Evolutionary conservation across 2,888 invertebrate species (phyloP).

Genomic region (Chrysopilus asiliformis): DNA sequence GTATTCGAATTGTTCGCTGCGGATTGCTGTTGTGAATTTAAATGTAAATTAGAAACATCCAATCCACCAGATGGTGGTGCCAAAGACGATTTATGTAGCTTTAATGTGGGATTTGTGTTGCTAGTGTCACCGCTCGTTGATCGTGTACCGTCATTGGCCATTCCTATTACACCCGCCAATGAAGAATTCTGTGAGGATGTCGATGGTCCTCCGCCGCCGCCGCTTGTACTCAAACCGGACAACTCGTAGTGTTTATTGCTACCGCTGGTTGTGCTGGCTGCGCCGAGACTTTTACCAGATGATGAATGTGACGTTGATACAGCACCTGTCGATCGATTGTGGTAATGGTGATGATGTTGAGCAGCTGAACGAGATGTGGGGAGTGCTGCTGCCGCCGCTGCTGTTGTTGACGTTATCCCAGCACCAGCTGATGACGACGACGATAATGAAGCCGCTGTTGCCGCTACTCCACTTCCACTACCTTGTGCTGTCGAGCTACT

Average conservation of each 20-base stretch:
- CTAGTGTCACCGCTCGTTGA: slow-evolving; percentile 21
- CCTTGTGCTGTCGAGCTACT: slow-evolving; percentile 24
- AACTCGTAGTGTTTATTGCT: slow-evolving; percentile 9
- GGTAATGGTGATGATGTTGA: slow-evolving; percentile 13
- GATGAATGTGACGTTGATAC: slow-evolving; percentile 15
- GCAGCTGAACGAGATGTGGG: slow-evolving; percentile 13
- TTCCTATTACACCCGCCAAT: slow-evolving; percentile 3
- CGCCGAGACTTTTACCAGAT: slow-evolving; percentile 4
- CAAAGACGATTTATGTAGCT: slow-evolving; percentile 10
- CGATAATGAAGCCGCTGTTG: slow-evolving; percentile 22
- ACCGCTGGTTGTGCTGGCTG: neutral
- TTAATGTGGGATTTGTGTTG: slow-evolving; percentile 15
- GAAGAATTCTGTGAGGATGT: slow-evolving; percentile 5
- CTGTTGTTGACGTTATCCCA: slow-evolving; percentile 19
- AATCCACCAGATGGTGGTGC: slow-evolving; percentile 19
- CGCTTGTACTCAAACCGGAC: slow-evolving; percentile 11
- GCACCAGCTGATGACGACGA: slow-evolving; percentile 16
- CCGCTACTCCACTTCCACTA: slow-evolving; percentile 24
- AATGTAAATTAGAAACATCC: slow-evolving; percentile 33
- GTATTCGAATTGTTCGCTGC: slow-evolving; percentile 11
- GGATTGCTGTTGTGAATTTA: slow-evolving; percentile 33
- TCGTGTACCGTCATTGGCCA: slow-evolving; percentile 19
- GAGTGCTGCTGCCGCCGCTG: slow-evolving; percentile 11
- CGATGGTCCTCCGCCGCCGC: slow-evolving; percentile 10
- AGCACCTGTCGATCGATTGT: slow-evolving; percentile 17